These are phyloP conservation scores for Esox niger DNA, from an alignment of 2,113 vertebrate genomes.

Conservation along the genomic window DNA sequence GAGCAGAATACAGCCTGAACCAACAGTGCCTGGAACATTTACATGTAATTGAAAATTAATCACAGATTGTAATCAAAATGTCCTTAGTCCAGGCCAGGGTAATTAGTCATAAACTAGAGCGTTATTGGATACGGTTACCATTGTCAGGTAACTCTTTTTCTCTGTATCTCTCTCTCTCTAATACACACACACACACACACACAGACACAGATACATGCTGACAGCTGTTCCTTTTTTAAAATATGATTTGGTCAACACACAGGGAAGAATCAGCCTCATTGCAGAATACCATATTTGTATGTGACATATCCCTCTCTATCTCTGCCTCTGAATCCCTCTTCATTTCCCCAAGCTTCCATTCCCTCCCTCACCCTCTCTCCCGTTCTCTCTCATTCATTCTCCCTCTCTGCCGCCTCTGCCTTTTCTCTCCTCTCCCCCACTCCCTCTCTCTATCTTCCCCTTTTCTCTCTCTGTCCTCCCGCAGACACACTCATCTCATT, in stretches of 20 bases:
- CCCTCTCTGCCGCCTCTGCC: neutral
- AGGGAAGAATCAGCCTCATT: conserved; percentile 36
- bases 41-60: conserved; percentile 72
- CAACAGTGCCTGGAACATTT: conserved; percentile 52
- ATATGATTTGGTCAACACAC: conserved; percentile 26
- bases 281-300: conserved; percentile 30
- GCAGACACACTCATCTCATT: conserved; percentile 67
- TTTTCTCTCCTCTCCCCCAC: neutral
- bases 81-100: conserved; percentile 55
- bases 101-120: conserved; percentile 70
- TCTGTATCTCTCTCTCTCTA: neutral
- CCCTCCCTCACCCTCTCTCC: neutral
- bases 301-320: conserved; percentile 9
- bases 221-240: conserved; percentile 48
- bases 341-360: neutral
- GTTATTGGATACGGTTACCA: conserved; percentile 68
- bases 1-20: conserved; percentile 43
- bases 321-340: conserved; percentile 10
- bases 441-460: neutral
- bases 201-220: neutral
- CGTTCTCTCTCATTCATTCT: neutral
- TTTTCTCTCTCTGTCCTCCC: conserved; percentile 41
- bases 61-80: conserved; percentile 70
- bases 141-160: conserved; percentile 38
- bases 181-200: neutral